Base-by-base conservation (phyloP, 1,140 invertebrate genomes). In the Nephila pilipes region DNA sequence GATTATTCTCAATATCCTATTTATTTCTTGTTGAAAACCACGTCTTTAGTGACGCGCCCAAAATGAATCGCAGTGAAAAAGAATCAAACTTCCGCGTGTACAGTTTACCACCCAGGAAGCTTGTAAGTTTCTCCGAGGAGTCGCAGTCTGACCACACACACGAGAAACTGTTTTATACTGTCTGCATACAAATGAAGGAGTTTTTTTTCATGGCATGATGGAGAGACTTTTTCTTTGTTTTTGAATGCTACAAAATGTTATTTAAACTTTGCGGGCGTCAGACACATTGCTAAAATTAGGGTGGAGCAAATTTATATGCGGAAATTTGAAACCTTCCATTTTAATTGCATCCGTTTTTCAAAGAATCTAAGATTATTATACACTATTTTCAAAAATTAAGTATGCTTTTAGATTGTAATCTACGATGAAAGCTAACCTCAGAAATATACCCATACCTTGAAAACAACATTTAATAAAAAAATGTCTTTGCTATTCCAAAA, bases 131-230 rank as follows among this genome's bases (percentile, higher is more conserved):
- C 29, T 57, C 85, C 63, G 60, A 14, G n/a, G 14, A 54, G 36
- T 46, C 10, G 32, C 54, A 36, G 55, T 75, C 14, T 32, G 75
- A 46, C 65, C 75, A 57, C 46, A 75, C 75, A 57, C 54, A 58
- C 46, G 89, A 90, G 54, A 60, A 90, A 75, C 46, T 69, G 16
- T 22, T 46, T 32, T 32, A 83, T 79, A 46, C 89, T 46, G 89
- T 90, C 89, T 90, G 89, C 89, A 90, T 90, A 90, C 89, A 54
- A 90, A 90, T 83, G 89, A 90, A 60, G 79, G 69, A 18, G 46
- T 20, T 29, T 46, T 81, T n/a, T n/a, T 46, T 10, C 38, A 83
- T 54, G 20, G 16, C 38, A 83, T 29, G 80, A 29, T 69, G 36
- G 10, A 83, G 22, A 54, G n/a, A 25, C 38, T 55, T 81, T 81